Base-by-base conservation (phyloP, 2,113 vertebrate genomes). In the Clinocottus analis region DNA sequence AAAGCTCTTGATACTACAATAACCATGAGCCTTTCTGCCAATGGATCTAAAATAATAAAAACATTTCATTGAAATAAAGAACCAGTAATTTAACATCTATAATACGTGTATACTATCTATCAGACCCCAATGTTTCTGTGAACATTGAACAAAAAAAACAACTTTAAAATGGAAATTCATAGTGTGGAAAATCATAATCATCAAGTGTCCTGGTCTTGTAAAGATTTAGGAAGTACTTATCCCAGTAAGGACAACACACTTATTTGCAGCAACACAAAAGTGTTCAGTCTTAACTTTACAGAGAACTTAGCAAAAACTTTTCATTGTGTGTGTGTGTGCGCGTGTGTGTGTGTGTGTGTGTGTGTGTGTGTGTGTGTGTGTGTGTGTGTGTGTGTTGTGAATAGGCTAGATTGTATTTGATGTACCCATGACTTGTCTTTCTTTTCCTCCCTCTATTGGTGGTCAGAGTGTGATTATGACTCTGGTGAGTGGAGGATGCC, bases 381-480 rank as follows among this genome's bases (percentile, higher is more conserved):
- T 64, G 63, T 56, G n/a, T 71, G 37, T 84, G 53, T 72, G 55
- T 72, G 39, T 76, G 80, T 65, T 77, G 76, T 85, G 68, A 3
- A 6, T 70, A 72, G 68, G 75, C 27, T 78, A 63, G 83, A 73
- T 65, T 78, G 74, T 90, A 82, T 89, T 86, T 66, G 81, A 86
- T 91, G 87, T 91, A 88, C 84, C 87, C 85, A 85, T 91, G 79
- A 92, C 90, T 41, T 94, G 90, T 94, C 82, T 94, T 87, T 93
- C 90, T 94, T 92, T 89, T 94, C 90, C 90, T 91, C 89, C 88
- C 87, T 90, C 80, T 87, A 70, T 85, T 92, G 89, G 77, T 93
- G 91, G 82, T 90, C 93, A 94, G 94, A 95, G 91, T 93, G 90
- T 93, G 94, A 93, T 78, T 83, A 91, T 94, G 93, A 95, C 85